Conservation (phyloP, 2,113 vertebrate species). For the Ptychochromis oligacanthus region DNA sequence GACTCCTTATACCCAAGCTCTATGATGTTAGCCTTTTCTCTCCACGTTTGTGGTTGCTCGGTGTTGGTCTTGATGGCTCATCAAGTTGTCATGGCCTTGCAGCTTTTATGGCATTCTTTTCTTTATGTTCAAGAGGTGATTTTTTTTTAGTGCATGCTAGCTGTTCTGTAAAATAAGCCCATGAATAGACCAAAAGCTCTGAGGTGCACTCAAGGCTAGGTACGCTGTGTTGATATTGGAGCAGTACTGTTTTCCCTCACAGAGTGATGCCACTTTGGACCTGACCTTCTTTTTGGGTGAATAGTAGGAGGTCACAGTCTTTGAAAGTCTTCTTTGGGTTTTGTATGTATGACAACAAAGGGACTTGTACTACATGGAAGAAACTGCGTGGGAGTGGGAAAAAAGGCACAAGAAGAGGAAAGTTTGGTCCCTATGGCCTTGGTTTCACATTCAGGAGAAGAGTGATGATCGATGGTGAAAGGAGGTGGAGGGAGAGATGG, state of each 20-base stretch:
- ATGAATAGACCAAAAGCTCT: constrained; percentile 58
- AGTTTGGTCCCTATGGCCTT: constrained; percentile 31
- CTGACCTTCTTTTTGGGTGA: constrained; percentile 40
- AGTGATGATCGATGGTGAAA: constrained; percentile 45
- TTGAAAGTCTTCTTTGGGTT: constrained; percentile 36
- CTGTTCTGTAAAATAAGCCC: constrained; percentile 53
- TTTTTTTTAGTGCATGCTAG: constrained; percentile 29
- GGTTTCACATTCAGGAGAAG: constrained; percentile 63
- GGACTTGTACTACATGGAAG: constrained; percentile 74
- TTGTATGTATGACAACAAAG: constrained; percentile 70
- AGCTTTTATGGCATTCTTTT: constrained; percentile 66
- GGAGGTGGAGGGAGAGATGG: constrained; percentile 14
- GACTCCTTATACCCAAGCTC: constrained; percentile 28
- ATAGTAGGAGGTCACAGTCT: constrained; percentile 29
- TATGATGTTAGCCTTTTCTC: constrained; percentile 51
- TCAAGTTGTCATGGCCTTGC: constrained; percentile 55
- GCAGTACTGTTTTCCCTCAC: constrained; percentile 21
- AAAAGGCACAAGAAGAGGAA: constrained; percentile 13
- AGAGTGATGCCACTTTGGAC: constrained; percentile 45
- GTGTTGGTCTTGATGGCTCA: constrained; percentile 52
- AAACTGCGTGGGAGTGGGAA: constrained; percentile 23
- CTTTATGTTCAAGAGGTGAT: constrained; percentile 46
- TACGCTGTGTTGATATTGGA: constrained; percentile 53
- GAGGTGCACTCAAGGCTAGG: constrained; percentile 57
- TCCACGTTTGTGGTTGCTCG: constrained; percentile 45